Percentiles rank a stretch among this genome's conserved stretches.
Conservation (phyloP, 2,888 invertebrate species). For the Harmothoe impar region DNA sequence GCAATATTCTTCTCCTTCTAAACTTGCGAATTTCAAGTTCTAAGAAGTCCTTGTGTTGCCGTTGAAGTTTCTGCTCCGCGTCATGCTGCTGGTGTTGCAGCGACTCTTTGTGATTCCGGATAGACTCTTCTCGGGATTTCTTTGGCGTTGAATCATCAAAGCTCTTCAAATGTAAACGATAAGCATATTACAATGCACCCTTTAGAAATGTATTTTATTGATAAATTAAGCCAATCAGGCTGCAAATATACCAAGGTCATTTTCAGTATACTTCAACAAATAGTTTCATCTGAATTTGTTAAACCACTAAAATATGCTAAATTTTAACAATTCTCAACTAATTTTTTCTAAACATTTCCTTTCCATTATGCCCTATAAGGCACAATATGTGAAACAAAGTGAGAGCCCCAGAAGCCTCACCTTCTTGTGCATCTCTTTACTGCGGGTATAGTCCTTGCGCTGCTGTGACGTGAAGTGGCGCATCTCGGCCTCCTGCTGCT, state of each 20-base stretch:
- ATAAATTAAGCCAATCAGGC: too few relatives aligned
- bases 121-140: slow-evolving; percentile 79
- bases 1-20: slow-evolving; percentile 93
- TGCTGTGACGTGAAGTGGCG: slow-evolving; percentile 56
- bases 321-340: too few relatives aligned
- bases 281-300: too few relatives aligned
- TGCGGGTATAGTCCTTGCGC: slow-evolving; percentile 53
- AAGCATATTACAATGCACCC: too few relatives aligned
- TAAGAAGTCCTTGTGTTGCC: slow-evolving; percentile 95
- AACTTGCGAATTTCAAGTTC: slow-evolving; percentile 96
- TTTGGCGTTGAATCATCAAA: slow-evolving; percentile 78
- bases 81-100: slow-evolving; percentile 94
- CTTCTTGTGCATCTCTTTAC: slow-evolving; percentile 59
- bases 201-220: too few relatives aligned
- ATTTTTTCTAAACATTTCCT: too few relatives aligned
- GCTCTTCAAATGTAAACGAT: slow-evolving; percentile 71
- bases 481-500: slow-evolving; percentile 56
- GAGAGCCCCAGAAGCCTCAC: background rate
- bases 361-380: too few relatives aligned
- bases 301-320: too few relatives aligned
- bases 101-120: slow-evolving; percentile 89
- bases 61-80: slow-evolving; percentile 93
- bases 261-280: too few relatives aligned
- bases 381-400: too few relatives aligned
- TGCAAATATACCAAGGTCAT: too few relatives aligned